These are phyloP conservation scores for Xiphydria camelus DNA, from an alignment of 2,888 invertebrate genomes.

Conservation along the genomic window DNA sequence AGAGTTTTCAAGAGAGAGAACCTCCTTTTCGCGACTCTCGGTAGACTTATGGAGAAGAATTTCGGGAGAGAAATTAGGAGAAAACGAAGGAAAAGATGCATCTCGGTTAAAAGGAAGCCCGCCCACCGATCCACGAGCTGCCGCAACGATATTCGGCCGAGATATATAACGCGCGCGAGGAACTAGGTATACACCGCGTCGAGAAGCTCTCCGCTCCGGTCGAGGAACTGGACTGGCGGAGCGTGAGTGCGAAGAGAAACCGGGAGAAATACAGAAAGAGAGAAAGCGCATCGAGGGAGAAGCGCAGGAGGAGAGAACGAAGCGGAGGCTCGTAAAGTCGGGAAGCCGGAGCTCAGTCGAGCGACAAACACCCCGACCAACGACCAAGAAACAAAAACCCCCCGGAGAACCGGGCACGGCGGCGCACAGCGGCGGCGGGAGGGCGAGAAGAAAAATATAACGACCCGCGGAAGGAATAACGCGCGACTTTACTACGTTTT, in stretches of 20 bases:
- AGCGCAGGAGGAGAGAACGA: conserved; percentile 3
- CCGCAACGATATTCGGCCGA: too few relatives aligned
- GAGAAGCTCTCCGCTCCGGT: background rate
- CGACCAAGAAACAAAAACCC: conserved; percentile 36
- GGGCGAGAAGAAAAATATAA: conserved; percentile 47
- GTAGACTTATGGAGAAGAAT: too few relatives aligned
- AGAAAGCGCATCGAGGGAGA: conserved; percentile 10
- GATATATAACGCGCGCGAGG: too few relatives aligned
- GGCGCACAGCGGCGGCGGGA: conserved; percentile 25
- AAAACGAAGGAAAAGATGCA: too few relatives aligned
- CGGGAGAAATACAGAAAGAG: conserved; percentile 9
- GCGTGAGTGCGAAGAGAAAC: conserved; percentile 7
- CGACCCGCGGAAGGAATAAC: conserved; percentile 48
- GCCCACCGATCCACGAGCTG: too few relatives aligned
- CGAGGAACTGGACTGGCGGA: background rate
- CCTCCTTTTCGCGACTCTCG: too few relatives aligned
- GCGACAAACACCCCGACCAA: conserved; percentile 42
- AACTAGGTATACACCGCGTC: too few relatives aligned
- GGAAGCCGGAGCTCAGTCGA: conserved; percentile 24
- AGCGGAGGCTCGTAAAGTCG: conserved; percentile 23
- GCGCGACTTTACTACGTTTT: conserved; percentile 51
- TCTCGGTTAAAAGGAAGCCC: too few relatives aligned
- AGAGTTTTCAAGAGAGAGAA: too few relatives aligned
- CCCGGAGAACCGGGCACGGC: too few relatives aligned
- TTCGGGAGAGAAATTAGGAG: too few relatives aligned